Percentiles rank a stretch among this genome's conserved stretches.
These are phyloP conservation scores for Hemitrygon akajei DNA, from an alignment of 2,797 vertebrate genomes.

Conservation along the genomic window DNA sequence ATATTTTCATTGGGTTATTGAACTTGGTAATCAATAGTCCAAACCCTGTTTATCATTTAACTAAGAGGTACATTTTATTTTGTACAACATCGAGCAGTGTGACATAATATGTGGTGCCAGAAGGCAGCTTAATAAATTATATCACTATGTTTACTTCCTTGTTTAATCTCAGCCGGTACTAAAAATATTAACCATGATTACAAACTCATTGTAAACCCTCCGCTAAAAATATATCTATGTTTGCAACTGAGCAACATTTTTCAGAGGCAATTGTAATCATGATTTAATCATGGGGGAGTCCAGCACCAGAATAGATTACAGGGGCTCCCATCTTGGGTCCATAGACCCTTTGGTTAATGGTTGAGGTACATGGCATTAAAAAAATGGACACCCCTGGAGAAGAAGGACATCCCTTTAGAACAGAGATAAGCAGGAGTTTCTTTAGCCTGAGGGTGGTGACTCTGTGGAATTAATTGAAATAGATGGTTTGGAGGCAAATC, in stretches of 20 bases:
- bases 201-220: not conserved
- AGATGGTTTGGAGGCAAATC: no score
- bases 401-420: no score
- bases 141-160: not conserved
- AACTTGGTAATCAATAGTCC: not conserved
- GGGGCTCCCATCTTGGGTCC: no score
- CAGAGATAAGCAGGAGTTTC: no score
- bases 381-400: no score
- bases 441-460: no score
- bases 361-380: no score
- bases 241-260: not conserved
- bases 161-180: not conserved
- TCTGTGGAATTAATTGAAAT: no score
- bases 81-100: not conserved
- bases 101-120: no score
- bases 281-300: no score
- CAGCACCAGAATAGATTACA: no score
- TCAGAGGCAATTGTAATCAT: not conserved
- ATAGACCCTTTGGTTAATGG: no score
- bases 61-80: not conserved
- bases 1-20: not conserved
- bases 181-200: not conserved
- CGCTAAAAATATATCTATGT: not conserved
- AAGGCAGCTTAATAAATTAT: not conserved
- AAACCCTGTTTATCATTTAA: not conserved